These are phyloP conservation scores for Diceros bicornis DNA, from an alignment of 2,797 vertebrate species.

Conservation along the genomic window DNA sequence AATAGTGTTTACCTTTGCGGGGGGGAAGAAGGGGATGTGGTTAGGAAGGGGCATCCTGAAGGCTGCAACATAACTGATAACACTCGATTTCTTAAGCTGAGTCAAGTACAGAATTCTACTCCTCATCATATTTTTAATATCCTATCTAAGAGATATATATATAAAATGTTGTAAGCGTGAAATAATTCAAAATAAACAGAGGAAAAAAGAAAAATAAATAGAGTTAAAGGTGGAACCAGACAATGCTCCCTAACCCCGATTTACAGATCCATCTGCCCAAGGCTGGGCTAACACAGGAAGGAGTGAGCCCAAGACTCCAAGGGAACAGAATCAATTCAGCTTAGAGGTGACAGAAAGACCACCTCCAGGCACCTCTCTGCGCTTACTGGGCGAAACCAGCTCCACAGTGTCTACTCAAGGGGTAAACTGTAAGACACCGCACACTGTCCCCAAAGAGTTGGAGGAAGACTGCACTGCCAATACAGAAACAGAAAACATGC, in stretches of 20 bases:
- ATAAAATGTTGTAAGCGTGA: neutral
- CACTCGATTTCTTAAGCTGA: conserved; percentile 31
- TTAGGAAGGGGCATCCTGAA: neutral
- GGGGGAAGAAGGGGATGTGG: neutral
- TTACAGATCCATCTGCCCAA: neutral
- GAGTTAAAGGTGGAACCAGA: neutral
- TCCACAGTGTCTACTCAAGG: neutral
- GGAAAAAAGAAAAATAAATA: neutral
- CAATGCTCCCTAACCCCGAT: neutral
- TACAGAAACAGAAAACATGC: conserved; percentile 53
- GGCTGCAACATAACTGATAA: neutral
- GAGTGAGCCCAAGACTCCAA: neutral
- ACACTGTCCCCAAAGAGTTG: neutral
- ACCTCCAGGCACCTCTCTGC: conserved; percentile 54
- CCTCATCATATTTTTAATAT: neutral
- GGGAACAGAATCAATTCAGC: neutral
- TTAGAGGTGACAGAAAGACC: conserved; percentile 49
- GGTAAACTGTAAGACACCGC: neutral
- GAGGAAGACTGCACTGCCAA: neutral
- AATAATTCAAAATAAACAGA: conserved; percentile 13
- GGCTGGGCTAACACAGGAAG: neutral
- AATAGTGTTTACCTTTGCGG: neutral
- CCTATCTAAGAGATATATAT: neutral
- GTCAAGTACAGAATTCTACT: neutral
- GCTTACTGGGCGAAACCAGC: conserved; percentile 9